Percentiles rank a stretch among this genome's conserved stretches.
These are phyloP conservation scores for Lophotis ruficrista DNA, from an alignment of 2,113 vertebrate genomes.

Conservation along the genomic window DNA sequence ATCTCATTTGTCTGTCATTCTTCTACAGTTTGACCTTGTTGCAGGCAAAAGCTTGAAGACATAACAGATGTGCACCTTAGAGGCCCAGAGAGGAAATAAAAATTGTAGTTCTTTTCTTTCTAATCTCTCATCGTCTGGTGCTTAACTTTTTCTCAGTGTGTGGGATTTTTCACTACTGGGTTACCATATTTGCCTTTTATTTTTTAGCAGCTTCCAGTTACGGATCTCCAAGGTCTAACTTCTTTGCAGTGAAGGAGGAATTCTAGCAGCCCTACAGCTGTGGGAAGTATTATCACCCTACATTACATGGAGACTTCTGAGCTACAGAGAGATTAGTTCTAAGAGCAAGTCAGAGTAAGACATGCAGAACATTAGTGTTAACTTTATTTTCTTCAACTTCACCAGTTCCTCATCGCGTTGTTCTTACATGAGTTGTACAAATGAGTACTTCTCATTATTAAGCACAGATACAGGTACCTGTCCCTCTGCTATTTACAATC, in stretches of 20 bases:
- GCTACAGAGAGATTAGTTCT: background rate
- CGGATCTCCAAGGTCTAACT: background rate
- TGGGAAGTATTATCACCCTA: background rate
- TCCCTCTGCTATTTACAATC: background rate
- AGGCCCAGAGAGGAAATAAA: background rate
- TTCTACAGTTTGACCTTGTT: background rate
- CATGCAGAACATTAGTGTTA: background rate
- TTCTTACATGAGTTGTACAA: background rate
- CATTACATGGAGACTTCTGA: background rate
- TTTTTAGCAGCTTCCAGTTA: background rate
- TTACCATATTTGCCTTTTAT: background rate
- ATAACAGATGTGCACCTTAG: fast-evolving
- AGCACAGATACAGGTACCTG: background rate
- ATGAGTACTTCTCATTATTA: background rate
- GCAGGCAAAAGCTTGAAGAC: background rate
- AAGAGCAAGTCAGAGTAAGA: background rate
- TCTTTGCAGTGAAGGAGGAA: background rate
- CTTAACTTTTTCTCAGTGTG: background rate
- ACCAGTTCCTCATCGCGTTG: background rate
- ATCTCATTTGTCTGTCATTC: background rate
- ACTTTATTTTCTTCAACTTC: background rate
- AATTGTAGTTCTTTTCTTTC: background rate
- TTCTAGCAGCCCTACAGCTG: background rate
- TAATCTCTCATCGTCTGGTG: background rate
- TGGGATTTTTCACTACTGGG: background rate